A percentile compares a stretch with the other conserved stretches of the same genome.
phyloP scores from a whole-genome alignment of 2,888 invertebrate species.

The Anarsia innoxiella region DNA sequence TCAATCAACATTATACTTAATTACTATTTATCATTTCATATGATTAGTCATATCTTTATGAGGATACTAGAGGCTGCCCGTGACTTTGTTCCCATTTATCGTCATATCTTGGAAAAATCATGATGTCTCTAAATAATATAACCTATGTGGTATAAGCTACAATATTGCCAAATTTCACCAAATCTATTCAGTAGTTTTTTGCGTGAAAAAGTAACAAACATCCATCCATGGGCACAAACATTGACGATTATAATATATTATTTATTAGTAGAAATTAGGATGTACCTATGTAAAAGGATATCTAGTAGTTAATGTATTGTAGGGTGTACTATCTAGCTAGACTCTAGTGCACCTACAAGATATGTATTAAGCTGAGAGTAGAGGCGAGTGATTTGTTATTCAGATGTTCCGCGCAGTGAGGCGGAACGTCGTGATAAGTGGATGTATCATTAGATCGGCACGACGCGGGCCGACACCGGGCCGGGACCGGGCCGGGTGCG shows the following conservation, averaged over 20 bases:
- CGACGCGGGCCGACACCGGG: conserved; percentile 2
- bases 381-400: conserved; percentile 5
- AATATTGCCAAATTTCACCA: no score
- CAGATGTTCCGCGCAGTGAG: conserved; percentile 5
- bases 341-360: neutral
- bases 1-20: no score
- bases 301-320: neutral
- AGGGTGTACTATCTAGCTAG: neutral
- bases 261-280: neutral
- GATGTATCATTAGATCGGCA: conserved; percentile 9
- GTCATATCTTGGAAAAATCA: no score
- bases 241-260: neutral
- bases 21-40: no score
- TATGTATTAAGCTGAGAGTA: neutral
- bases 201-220: no score
- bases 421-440: conserved; percentile 7
- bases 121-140: no score
- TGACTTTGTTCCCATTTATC: no score
- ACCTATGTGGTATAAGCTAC: no score
- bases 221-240: no score
- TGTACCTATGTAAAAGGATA: neutral
- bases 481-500: neutral
- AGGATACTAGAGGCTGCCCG: no score
- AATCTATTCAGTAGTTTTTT: no score
- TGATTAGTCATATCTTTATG: no score